Base-by-base conservation (phyloP, 1,140 invertebrate species). In the Arion vulgaris region DNA sequence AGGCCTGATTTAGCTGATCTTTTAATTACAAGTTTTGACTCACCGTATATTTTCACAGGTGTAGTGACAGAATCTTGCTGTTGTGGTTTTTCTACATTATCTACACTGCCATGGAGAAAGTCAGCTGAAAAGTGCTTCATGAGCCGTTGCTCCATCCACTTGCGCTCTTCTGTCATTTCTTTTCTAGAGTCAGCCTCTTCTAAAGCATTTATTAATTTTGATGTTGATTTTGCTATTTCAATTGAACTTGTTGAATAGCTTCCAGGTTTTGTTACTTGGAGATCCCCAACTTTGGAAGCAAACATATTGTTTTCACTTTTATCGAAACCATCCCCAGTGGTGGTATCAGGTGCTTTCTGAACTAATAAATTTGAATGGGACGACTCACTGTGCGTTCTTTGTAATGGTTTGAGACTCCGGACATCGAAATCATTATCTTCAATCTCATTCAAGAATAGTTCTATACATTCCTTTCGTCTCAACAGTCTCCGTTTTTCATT, bases 21-120 rank as follows among this genome's bases (percentile, higher is more conserved):
- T 28, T 80, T 80, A 26, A 80, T 28, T 7, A 34, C 41, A 69
- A 41, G 7, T 36, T 71, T 45, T 5, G 38, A 49, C 7, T 32
- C 28, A 19, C 68, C 39, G 49, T 80, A 80, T 41, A 80, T 36
- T 57, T 80, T 80, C 45, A 49, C 45, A 32, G 78, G 78, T 15
- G 78, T 71, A 34, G 73, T 51, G 15, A 53, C 45, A 11, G 13
- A 2, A 7, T 76, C 36, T 34, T 51, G 28, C 23, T 23, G 17
- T 26, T 53, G 51, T 57, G 19, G 7, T 77, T n/a, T 23, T 36
- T 62, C 32, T n/a, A 15, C 51, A n/a, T 77, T 68, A 9, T 38
- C 15, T 36, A 11, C 32, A 66, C 7, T 66, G 17, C 38, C 38
- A 28, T 5, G 17, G 28, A 49, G 9, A 26, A n/a, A 36, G 41